These are phyloP conservation scores for Centropus bengalensis DNA, from an alignment of 2,113 vertebrate species.

Conservation along the genomic window DNA sequence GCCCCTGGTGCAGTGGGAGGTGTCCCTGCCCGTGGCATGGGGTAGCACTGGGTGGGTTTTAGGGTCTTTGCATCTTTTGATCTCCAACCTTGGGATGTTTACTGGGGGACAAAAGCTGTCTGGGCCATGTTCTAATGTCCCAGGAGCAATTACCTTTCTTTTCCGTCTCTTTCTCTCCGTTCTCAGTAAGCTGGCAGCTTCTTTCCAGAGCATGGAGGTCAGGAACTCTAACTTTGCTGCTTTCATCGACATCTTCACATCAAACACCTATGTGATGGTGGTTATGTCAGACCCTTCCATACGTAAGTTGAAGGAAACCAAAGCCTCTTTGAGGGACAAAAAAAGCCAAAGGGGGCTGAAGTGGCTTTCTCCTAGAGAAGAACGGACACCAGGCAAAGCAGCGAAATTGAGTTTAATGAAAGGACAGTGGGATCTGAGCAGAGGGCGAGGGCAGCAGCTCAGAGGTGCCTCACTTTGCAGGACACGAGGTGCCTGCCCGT, in stretches of 20 bases:
- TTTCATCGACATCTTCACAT: slow-evolving; percentile 99
- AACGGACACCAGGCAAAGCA: not conserved
- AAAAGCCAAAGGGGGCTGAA: too few relatives aligned
- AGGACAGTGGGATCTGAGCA: not conserved
- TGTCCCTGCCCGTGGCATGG: too few relatives aligned
- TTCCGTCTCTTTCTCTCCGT: not conserved
- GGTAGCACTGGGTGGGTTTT: too few relatives aligned
- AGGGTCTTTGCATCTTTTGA: too few relatives aligned
- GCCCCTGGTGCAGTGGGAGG: too few relatives aligned
- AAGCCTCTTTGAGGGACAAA: not conserved
- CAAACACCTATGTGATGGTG: slow-evolving; percentile 99
- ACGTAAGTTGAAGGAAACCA: slow-evolving; percentile 83
- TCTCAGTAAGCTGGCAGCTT: slow-evolving; percentile 94
- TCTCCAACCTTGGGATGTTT: not conserved
- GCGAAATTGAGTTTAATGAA: not conserved
- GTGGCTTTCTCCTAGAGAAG: not conserved
- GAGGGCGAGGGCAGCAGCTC: not conserved
- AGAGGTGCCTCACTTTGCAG: not conserved
- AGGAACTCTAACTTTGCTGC: slow-evolving; percentile 99
- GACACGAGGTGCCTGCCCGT: not conserved
- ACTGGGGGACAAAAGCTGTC: not conserved
- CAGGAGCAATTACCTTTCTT: not conserved
- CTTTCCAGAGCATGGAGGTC: slow-evolving; percentile 99
- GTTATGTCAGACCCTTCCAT: slow-evolving; percentile 99
- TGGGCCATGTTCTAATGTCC: not conserved